Base-by-base conservation (phyloP, 2,797 vertebrate genomes). In the Pipistrellus pipistrellus region DNA sequence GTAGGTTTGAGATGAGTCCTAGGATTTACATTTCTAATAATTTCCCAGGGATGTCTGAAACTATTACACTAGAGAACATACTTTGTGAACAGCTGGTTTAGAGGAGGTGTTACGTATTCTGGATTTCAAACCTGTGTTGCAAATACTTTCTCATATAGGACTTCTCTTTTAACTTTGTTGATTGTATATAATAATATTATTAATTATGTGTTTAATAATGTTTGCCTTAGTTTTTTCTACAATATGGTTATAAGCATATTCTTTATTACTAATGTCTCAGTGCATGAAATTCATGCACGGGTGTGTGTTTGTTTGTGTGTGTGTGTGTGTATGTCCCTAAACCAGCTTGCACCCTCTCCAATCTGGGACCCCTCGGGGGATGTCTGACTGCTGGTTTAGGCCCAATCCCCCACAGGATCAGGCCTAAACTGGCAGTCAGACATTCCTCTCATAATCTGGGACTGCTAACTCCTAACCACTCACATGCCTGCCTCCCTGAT, bases 141-240 rank as follows among this genome's bases (percentile, higher is more conserved):
- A 89, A 17, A 17, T 96, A 64, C 51, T 94, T 94, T 87, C 23
- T 82, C 53, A 68, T 48, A 17, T 69, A n/a, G 21, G 87, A 2
- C 38, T 46, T 78, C 59, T 75, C 4, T 91, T 32, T 41, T 82
- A 32, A 64, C 46, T 88, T 85, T 87, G 21, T 81, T 77, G 51
- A 84, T 77, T 92, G 2, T 78, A 41, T 48, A 48, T 25, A 57
- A 72, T 64, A 78, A 78, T n/a, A 18, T 85, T 92, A 9, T 44
- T 83, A 32, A 88, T 3, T 93, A 57, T 4, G 13, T 30, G 0
- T 48, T 48, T 83, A 48, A 20, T 66, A 82, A 64, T 76, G 38
- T 88, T 96, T 90, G 27, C 32, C 68, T 90, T 92, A 41, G 38
- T 89, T 75, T 90, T 82, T 91, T 23, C 38, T 77, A 4, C 48